These are phyloP conservation scores for Bombylius discolor DNA, from an alignment of 2,888 invertebrate genomes.

Conservation along the genomic window DNA sequence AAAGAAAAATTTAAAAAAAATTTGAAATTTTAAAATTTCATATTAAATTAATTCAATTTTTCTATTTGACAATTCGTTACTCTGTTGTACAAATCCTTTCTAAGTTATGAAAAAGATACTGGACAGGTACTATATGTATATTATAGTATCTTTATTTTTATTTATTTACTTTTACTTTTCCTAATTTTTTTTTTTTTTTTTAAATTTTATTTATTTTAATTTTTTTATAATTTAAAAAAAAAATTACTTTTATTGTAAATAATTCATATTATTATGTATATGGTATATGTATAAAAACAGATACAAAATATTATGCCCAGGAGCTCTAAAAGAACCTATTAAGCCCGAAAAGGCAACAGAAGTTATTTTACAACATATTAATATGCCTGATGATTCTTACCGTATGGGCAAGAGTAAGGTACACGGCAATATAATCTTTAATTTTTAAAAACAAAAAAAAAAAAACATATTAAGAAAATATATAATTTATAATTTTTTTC, in stretches of 20 bases:
- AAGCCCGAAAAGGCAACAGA: constrained; percentile 65
- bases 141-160: too few species aligned
- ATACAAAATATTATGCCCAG: constrained; percentile 97
- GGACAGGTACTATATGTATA: too few species aligned
- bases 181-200: too few species aligned
- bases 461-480: background rate
- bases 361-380: constrained; percentile 68
- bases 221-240: background rate
- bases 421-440: constrained; percentile 27
- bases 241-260: background rate
- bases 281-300: constrained; percentile 41
- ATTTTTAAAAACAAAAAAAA: background rate
- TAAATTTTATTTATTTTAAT: too few species aligned
- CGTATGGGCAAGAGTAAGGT: constrained; percentile 95
- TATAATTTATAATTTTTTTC: too few species aligned
- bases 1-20: too few species aligned
- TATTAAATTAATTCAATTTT: too few species aligned
- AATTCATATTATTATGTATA: background rate
- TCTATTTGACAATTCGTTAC: too few species aligned
- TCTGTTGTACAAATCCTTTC: too few species aligned
- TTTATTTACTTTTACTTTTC: too few species aligned
- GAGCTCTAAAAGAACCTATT: constrained; percentile 50
- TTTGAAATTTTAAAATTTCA: too few species aligned
- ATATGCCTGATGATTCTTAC: constrained; percentile 86
- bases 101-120: too few species aligned